These are phyloP conservation scores for Strongylocentrotus purpuratus DNA, from an alignment of 35 echinoderm and acorn worm species.

Conservation along the genomic window DNA sequence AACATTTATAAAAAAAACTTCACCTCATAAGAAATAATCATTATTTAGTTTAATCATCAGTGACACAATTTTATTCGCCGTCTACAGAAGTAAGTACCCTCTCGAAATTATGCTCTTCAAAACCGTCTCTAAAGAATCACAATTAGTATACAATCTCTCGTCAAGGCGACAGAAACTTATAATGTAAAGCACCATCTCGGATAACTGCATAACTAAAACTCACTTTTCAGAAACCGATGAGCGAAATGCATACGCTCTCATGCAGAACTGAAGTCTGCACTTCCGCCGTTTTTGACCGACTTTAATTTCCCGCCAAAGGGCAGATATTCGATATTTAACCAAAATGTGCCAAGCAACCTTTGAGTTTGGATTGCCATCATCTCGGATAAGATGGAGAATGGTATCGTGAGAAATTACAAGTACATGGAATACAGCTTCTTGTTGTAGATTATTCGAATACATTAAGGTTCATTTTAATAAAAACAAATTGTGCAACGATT, in stretches of 20 bases:
- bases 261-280: background rate
- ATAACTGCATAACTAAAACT: background rate
- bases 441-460: too few relatives aligned
- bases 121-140: background rate
- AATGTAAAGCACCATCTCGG: background rate
- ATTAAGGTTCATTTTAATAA: too few relatives aligned
- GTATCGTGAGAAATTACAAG: background rate
- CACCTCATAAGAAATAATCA: background rate
- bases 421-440: too few relatives aligned
- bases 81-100: background rate
- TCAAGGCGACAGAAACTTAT: background rate
- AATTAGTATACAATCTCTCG: background rate
- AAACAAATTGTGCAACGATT: too few relatives aligned
- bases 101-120: background rate
- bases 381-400: background rate
- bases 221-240: background rate
- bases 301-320: background rate
- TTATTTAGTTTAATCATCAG: background rate
- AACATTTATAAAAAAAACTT: background rate
- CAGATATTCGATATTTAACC: conserved; percentile 13
- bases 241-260: background rate
- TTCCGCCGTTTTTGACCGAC: conserved; percentile 8
- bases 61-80: background rate
- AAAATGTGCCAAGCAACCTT: background rate
- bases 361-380: background rate